Evolutionary conservation across 2,888 invertebrate genomes (phyloP), one percentile per base, ranked within the genome.

Genomic region (Aphrophora alni): DNA sequence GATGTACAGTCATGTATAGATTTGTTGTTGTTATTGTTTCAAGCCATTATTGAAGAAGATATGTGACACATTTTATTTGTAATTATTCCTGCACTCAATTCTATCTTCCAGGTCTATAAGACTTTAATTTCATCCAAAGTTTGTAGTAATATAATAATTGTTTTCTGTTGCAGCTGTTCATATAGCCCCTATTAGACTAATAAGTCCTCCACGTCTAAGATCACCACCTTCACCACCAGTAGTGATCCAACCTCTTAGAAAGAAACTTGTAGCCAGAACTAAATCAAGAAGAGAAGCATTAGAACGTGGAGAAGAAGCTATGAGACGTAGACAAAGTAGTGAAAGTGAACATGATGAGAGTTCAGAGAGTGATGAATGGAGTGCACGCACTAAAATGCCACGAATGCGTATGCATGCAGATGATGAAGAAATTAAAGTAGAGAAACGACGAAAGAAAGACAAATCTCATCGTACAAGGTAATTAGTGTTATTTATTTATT

Each of bases 391-490:
- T 75, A 94, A 94, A 88, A 88, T 91, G 73, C 93, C 94, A 10
- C 89, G 94, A 85, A 95, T 95, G 95, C 90, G 95, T 85, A 96
- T 96, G 95, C 95, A 94, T 88, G 96, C 96, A n/a, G 96, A 95
- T 88, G 95, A 95, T 86, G 94, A 95, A 88, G 95, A 95, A 87
- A 38, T 71, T 21, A 80, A 78, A 74, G 85, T 75, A 85, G 84
- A 7, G 84, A 85, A 33, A 84, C 84, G 3, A 85, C 82, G 68
- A 84, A 84, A 4, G 84, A 84, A n/a, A 82, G 33, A 28, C n/a
- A 69, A 12, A 38, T 24, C 14, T 69, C 71, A 27, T 69, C 68
- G n/a, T 10, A 69, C 10, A 25, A 51, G 24, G n/a, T 33, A 26
- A 28, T 68, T 24, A 76, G 7, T 21, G 38, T 75, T 17, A 68